Conservation (phyloP, 1,140 invertebrate species). For the Drosophila tani region DNA sequence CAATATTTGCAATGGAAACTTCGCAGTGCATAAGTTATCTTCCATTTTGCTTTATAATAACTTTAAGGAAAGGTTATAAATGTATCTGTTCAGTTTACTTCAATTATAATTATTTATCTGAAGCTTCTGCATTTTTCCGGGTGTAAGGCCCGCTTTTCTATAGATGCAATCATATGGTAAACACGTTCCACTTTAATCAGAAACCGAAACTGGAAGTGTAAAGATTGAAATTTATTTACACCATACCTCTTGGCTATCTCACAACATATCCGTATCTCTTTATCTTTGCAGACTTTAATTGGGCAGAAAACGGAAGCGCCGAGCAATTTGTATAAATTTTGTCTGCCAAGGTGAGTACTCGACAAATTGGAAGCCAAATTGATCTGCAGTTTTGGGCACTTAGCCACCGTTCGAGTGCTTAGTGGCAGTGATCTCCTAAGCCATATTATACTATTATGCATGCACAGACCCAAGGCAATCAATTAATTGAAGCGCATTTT, state of each 20-base stretch:
- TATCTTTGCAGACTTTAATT: slow-evolving; percentile 51
- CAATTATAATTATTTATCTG: background rate
- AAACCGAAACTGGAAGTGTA: slow-evolving; percentile 5
- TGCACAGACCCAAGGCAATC: slow-evolving; percentile 43
- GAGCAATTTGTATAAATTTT: slow-evolving; percentile 35
- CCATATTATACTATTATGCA: slow-evolving; percentile 30
- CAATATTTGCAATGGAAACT: too few relatives aligned
- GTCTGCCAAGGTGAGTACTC: slow-evolving; percentile 54
- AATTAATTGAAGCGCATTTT: slow-evolving; percentile 73
- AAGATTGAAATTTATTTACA: background rate
- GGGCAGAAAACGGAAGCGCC: slow-evolving; percentile 21
- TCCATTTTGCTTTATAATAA: too few relatives aligned
- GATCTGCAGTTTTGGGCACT: slow-evolving; percentile 8
- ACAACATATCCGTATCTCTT: slow-evolving; percentile 2
- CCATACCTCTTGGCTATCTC: too few relatives aligned
- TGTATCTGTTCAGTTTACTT: background rate
- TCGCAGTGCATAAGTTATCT: too few relatives aligned
- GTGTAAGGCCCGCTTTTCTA: background rate
- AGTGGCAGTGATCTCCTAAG: slow-evolving; percentile 19
- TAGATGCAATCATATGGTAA: background rate
- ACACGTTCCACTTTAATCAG: background rate
- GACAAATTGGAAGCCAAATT: slow-evolving; percentile 1
- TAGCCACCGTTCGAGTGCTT: slow-evolving; percentile 1
- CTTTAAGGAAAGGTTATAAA: too few relatives aligned
- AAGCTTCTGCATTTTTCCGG: background rate